These are phyloP conservation scores for Dicrostonyx torquatus DNA, from an alignment of 2,797 vertebrate species.

Conservation along the genomic window DNA sequence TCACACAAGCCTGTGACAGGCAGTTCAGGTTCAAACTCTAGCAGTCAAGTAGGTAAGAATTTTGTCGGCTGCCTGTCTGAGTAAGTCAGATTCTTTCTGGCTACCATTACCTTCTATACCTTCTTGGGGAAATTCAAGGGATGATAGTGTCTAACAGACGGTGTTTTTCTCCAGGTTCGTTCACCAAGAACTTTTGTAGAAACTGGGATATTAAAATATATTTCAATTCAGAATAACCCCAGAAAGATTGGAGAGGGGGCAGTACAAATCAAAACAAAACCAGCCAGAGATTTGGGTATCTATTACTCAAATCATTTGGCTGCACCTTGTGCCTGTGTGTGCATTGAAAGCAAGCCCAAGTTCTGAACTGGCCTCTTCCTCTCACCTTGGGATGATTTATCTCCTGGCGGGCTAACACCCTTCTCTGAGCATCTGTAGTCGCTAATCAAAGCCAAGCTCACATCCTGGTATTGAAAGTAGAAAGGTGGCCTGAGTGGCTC, in stretches of 20 bases:
- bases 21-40: neutral
- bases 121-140: neutral
- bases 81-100: neutral
- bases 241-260: neutral
- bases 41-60: neutral
- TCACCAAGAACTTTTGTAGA: neutral
- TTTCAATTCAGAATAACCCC: slow-evolving; percentile 12
- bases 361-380: neutral
- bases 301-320: neutral
- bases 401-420: neutral
- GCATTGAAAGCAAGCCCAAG: neutral
- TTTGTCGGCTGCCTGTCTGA: neutral
- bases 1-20: neutral
- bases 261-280: neutral
- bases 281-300: neutral
- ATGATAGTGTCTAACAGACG: neutral
- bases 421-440: neutral
- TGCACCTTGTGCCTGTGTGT: neutral
- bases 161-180: neutral
- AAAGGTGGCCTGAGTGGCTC: neutral
- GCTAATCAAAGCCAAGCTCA: neutral
- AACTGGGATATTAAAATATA: neutral
- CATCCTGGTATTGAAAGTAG: slow-evolving; percentile 1
- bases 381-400: neutral
- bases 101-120: neutral